Evolutionary conservation across 2,888 invertebrate species (phyloP).

Genomic region (Pandemis heparana): DNA sequence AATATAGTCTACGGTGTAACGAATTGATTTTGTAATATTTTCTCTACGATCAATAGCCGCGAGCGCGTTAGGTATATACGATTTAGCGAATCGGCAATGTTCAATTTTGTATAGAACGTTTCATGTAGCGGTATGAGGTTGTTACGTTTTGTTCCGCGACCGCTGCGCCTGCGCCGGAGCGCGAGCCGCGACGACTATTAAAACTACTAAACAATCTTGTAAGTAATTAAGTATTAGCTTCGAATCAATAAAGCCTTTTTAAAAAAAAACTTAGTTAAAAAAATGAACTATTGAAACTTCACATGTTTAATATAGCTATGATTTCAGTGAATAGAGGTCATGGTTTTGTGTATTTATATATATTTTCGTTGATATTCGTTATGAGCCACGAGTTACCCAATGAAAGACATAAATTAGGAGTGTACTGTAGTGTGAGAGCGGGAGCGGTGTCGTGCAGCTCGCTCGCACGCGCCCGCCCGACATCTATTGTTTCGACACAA

Average conservation of each 20-base stretch:
- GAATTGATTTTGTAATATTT: constrained; percentile 83
- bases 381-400: constrained; percentile 79
- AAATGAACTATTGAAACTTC: constrained; percentile 81
- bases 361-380: constrained; percentile 83
- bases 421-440: constrained; percentile 56
- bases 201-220: constrained; percentile 83
- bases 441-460: constrained; percentile 20
- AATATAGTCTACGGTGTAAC: constrained; percentile 84
- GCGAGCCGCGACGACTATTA: constrained; percentile 72
- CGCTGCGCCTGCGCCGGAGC: constrained; percentile 49
- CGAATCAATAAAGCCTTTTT: constrained; percentile 85
- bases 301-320: constrained; percentile 83
- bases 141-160: constrained; percentile 75
- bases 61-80: constrained; percentile 73
- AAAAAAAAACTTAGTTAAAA: constrained; percentile 77
- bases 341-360: constrained; percentile 77
- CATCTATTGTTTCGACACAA: constrained; percentile 80
- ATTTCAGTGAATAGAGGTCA: constrained; percentile 80
- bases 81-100: constrained; percentile 82
- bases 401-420: constrained; percentile 85
- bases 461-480: constrained; percentile 50
- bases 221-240: constrained; percentile 86
- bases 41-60: constrained; percentile 79
- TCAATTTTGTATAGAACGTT: constrained; percentile 85
- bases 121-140: constrained; percentile 84